These are phyloP conservation scores for Eristalis tenax DNA, from an alignment of 2,888 invertebrate species.

Conservation along the genomic window DNA sequence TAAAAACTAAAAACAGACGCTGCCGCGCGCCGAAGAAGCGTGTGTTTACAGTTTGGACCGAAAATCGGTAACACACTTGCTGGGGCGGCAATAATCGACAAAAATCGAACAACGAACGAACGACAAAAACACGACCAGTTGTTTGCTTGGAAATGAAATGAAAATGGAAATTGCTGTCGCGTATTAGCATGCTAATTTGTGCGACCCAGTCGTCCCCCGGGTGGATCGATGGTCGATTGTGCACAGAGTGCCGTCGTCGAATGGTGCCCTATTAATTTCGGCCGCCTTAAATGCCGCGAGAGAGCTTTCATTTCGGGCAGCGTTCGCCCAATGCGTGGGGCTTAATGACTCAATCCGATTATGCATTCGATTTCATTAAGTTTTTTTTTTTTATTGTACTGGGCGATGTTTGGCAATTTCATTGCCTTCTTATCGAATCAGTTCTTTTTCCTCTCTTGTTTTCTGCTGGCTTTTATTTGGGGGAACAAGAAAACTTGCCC, in stretches of 20 bases:
- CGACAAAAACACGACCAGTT: not conserved
- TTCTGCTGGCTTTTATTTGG: not conserved
- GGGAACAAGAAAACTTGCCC: not conserved
- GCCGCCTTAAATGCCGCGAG: not conserved
- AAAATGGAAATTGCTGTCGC: not conserved
- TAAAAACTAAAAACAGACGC: not conserved
- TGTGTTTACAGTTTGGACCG: not conserved
- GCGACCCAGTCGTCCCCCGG: not conserved
- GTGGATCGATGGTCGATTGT: not conserved
- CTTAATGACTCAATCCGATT: not conserved
- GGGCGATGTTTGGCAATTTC: not conserved
- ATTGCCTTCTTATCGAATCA: not conserved
- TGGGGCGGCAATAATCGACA: not conserved
- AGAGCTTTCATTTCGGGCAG: not conserved
- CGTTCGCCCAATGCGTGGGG: not conserved
- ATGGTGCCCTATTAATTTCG: not conserved
- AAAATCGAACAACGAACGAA: not conserved
- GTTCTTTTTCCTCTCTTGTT: too few relatives aligned
- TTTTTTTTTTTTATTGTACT: not conserved
- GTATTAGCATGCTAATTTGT: slow-evolving; percentile 1
- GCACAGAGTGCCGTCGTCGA: not conserved
- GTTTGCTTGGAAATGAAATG: not conserved
- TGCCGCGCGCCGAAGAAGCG: not conserved
- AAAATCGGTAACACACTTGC: slow-evolving; percentile 2
- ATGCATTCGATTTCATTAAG: slow-evolving; percentile 1